A percentile compares a stretch with the other conserved stretches of the same genome.
phyloP scores from a whole-genome alignment of 2,113 vertebrate species.

The Ailuropoda melanoleuca region DNA sequence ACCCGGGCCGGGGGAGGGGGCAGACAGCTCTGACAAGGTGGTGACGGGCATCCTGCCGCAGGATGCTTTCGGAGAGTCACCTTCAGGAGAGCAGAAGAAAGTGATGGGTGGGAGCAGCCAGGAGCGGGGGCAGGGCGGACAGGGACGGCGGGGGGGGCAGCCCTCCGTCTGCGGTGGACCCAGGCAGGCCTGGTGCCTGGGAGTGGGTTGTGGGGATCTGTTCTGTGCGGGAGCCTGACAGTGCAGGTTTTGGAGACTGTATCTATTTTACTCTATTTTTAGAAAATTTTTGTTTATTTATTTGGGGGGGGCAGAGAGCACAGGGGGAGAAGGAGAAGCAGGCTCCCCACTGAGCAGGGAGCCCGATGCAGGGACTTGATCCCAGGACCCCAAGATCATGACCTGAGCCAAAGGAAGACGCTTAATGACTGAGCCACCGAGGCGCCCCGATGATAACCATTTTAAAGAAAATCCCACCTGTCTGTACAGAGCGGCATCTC shows the following conservation, averaged over 20 bases:
- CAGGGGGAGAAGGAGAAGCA: not conserved
- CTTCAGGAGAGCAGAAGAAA: not conserved
- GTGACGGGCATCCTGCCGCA: not conserved
- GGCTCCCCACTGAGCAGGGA: not conserved
- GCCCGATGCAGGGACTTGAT: not conserved
- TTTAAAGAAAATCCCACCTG: not conserved
- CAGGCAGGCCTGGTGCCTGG: not conserved
- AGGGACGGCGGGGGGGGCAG: not conserved
- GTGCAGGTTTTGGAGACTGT: rapidly evolving
- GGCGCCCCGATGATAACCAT: not conserved
- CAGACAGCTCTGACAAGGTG: conserved; percentile 25
- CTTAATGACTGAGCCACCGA: not conserved
- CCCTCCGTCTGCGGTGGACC: not conserved
- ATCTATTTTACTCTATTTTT: not conserved
- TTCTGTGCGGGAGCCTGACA: not conserved
- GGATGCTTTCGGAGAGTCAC: conserved; percentile 21
- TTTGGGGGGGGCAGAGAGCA: not conserved
- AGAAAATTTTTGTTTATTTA: not conserved
- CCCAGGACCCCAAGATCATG: not conserved
- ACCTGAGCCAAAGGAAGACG: not conserved
- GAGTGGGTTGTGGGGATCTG: not conserved
- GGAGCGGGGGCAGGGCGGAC: rapidly evolving
- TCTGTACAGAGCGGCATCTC: not conserved
- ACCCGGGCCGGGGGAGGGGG: not conserved
- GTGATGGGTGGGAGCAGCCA: rapidly evolving